Percentiles rank a stretch among this genome's conserved stretches.
Evolutionary conservation across 1,140 invertebrate species (phyloP).

Genomic region (Scylla paramamosain): DNA sequence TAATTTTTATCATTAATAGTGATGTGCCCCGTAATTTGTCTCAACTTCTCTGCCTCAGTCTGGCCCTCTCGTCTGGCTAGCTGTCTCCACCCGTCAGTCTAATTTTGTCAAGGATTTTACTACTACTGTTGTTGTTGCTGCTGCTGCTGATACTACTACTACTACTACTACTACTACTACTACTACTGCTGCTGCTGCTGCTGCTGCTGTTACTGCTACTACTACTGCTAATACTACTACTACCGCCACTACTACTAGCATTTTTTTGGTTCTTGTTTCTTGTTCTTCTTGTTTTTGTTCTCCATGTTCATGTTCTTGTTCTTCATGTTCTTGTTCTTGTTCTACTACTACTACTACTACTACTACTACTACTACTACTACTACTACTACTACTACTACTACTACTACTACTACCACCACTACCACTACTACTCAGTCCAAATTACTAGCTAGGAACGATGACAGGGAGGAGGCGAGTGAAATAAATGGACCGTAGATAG

Average conservation of each 20-base stretch:
- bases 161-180: no score
- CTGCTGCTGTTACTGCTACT: not conserved
- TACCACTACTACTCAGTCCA: not conserved
- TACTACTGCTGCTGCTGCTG: no score
- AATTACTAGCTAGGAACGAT: no score
- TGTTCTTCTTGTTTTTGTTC: not conserved
- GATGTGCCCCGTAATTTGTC: not conserved
- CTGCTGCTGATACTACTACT: no score
- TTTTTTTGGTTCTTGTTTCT: no score
- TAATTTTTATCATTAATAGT: not conserved
- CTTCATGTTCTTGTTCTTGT: not conserved
- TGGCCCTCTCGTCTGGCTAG: not conserved
- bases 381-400: conserved; percentile 13
- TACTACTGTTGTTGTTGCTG: no score
- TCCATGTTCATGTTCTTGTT: not conserved
- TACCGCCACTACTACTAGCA: conserved; percentile 17
- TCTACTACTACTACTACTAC: not conserved
- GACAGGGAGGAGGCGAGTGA: no score
- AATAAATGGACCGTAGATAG: no score
- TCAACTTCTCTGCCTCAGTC: not conserved
- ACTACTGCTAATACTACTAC: conserved; percentile 7
- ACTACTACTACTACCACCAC: conserved; percentile 5
- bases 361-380: not conserved
- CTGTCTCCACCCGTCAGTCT: no score
- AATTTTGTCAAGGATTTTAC: no score